Conservation (phyloP, 2,888 invertebrate genomes). For the Clistopyga incitator region DNA sequence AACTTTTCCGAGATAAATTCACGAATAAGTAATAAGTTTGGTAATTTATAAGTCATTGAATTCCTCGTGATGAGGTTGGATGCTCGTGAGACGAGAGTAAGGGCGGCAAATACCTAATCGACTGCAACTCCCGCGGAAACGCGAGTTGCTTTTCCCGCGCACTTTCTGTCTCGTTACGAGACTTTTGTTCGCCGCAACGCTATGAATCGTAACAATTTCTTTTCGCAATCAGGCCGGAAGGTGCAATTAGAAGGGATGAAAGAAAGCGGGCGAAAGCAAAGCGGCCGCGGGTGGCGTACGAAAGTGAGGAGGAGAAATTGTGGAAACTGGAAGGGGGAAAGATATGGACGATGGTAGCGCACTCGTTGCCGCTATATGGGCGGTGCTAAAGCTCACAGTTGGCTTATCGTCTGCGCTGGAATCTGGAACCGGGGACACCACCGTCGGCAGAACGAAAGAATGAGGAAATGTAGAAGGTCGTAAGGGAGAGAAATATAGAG, state of each 20-base stretch:
- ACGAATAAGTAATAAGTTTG: neutral
- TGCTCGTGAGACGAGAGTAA: neutral
- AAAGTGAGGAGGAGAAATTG: neutral
- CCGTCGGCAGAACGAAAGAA: conserved; percentile 10
- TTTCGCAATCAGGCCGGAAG: conserved; percentile 66
- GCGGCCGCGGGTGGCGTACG: neutral
- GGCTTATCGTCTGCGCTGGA: conserved; percentile 11
- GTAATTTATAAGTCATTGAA: conserved; percentile 35
- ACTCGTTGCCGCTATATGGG: conserved; percentile 3
- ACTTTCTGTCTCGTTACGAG: conserved; percentile 57
- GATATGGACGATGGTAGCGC: conserved; percentile 1
- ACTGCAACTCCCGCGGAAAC: neutral
- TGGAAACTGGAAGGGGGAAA: conserved; percentile 8
- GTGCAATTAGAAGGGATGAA: conserved; percentile 68
- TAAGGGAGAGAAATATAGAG: too few species aligned
- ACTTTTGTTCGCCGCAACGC: conserved; percentile 59
- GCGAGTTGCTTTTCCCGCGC: neutral
- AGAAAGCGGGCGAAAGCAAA: conserved; percentile 56
- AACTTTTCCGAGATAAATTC: conserved; percentile 11
- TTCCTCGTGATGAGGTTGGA: neutral
- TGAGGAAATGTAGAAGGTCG: neutral
- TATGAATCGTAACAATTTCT: conserved; percentile 69
- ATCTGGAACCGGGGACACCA: neutral
- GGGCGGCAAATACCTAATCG: conserved; percentile 15
- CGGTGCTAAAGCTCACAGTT: neutral